Percentiles rank a stretch among this genome's conserved stretches.
Conservation (phyloP, 2,888 invertebrate species). For the Tinea pellionella region DNA sequence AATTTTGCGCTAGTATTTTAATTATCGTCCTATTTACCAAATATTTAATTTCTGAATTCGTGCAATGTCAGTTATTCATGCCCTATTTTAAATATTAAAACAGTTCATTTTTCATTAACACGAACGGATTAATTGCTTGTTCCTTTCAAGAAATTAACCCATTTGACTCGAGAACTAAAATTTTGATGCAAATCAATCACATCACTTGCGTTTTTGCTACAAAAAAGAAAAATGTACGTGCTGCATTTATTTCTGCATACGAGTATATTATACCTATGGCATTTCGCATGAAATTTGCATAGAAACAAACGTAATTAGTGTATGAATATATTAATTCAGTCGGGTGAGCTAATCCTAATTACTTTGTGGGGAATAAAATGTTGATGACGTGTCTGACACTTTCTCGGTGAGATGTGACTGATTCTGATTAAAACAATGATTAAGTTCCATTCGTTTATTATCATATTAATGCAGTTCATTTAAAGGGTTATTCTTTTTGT, state of each 20-base stretch:
- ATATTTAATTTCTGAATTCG: conserved; percentile 9
- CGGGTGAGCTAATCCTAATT: conserved; percentile 17
- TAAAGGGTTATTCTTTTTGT: conserved; percentile 5
- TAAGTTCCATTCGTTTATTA: conserved; percentile 26
- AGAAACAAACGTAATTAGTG: conserved; percentile 17
- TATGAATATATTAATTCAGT: conserved; percentile 15
- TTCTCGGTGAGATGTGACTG: conserved; percentile 22
- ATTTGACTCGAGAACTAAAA: neutral
- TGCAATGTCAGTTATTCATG: neutral
- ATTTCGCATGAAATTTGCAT: conserved; percentile 14
- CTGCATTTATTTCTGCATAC: neutral
- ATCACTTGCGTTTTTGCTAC: neutral
- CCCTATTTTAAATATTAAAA: neutral
- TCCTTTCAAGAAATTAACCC: neutral
- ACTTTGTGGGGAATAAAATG: conserved; percentile 8
- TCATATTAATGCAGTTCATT: conserved; percentile 9
- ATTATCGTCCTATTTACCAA: conserved; percentile 31
- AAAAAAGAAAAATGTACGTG: neutral
- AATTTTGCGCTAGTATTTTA: conserved; percentile 47
- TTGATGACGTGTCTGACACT: conserved; percentile 7
- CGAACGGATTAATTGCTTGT: neutral
- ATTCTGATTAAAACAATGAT: conserved; percentile 30
- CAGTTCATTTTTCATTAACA: neutral
- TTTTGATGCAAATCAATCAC: neutral
- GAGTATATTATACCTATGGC: too few species aligned